These are phyloP conservation scores for Pelodiscus sinensis DNA, from an alignment of 2,113 vertebrate genomes.

Conservation along the genomic window DNA sequence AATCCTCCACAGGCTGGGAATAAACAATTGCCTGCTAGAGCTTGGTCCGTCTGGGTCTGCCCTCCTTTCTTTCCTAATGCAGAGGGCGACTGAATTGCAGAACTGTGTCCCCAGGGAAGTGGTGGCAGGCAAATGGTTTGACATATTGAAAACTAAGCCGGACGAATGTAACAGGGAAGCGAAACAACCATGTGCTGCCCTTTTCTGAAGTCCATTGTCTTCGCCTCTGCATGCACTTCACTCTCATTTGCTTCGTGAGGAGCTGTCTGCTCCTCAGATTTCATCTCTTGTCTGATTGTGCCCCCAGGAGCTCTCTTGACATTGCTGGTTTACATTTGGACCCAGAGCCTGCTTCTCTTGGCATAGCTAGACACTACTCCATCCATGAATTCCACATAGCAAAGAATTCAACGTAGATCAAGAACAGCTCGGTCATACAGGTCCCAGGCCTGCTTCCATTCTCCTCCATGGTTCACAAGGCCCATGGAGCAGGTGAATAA, in stretches of 20 bases:
- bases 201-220: neutral
- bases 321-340: neutral
- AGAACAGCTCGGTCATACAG: neutral
- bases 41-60: neutral
- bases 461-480: neutral
- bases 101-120: neutral
- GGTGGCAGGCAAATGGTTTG: neutral
- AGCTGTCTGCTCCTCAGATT: neutral
- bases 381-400: too few species aligned
- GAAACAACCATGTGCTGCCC: neutral
- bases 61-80: neutral
- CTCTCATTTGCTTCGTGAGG: neutral
- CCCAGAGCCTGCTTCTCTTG: neutral
- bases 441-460: neutral
- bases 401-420: neutral
- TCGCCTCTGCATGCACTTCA: neutral
- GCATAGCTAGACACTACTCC: neutral
- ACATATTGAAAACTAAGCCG: neutral
- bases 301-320: neutral
- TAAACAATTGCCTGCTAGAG: neutral
- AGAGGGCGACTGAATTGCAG: neutral
- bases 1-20: neutral
- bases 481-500: neutral
- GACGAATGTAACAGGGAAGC: neutral
- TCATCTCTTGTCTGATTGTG: neutral